These are phyloP conservation scores for Strix aluco DNA, from an alignment of 2,113 vertebrate genomes.

Conservation along the genomic window DNA sequence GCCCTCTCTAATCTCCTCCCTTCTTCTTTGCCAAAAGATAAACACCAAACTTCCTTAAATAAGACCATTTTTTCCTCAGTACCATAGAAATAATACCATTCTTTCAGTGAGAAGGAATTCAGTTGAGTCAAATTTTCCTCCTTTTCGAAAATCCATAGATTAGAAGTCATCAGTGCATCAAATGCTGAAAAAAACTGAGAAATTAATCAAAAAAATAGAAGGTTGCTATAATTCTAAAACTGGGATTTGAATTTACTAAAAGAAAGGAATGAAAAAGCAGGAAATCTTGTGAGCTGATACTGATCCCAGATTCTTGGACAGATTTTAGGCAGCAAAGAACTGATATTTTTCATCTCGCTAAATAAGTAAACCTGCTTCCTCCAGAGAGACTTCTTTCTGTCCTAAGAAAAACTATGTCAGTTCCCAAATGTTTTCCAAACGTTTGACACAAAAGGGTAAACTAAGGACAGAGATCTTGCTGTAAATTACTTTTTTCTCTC, in stretches of 20 bases:
- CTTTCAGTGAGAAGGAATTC: neutral
- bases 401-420: conserved; percentile 38
- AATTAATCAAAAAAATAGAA: neutral
- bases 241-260: neutral
- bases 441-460: conserved; percentile 41
- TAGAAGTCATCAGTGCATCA: neutral
- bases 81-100: neutral
- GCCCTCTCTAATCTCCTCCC: neutral
- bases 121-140: neutral
- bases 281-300: neutral
- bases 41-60: neutral
- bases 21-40: neutral
- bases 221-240: neutral
- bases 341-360: conserved; percentile 8
- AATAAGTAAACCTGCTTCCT: neutral
- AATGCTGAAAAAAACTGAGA: neutral
- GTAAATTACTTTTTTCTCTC: conserved; percentile 51
- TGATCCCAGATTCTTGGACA: neutral
- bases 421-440: conserved; percentile 42
- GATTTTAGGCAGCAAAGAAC: neutral
- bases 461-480: conserved; percentile 37
- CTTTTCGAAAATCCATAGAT: neutral
- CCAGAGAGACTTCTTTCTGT: neutral
- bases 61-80: neutral
- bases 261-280: neutral